phyloP scores from a whole-genome alignment of 2,888 invertebrate species.

The Microctonus hyperodae region DNA sequence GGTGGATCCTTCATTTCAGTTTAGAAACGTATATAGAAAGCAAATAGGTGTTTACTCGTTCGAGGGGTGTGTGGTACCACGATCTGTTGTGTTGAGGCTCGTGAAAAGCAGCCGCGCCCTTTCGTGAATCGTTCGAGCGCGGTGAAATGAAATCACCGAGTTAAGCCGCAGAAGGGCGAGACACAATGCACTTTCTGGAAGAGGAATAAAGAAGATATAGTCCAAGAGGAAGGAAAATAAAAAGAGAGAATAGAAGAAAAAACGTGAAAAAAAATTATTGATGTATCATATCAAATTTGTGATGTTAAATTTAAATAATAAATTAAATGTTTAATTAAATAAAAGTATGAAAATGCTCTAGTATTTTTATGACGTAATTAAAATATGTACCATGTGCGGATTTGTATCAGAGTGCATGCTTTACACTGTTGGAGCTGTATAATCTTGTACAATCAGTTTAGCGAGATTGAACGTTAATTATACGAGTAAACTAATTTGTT shows the following conservation, averaged over 20 bases:
- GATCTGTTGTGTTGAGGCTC: conserved; percentile 22
- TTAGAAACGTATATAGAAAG: conserved; percentile 22
- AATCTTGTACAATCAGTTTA: conserved; percentile 45
- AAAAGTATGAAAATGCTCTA: not conserved
- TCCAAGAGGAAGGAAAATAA: not conserved
- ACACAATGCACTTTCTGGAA: conserved; percentile 37
- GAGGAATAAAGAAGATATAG: conserved; percentile 5
- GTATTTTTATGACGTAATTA: conserved; percentile 7
- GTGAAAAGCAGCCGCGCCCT: conserved; percentile 31
- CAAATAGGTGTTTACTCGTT: conserved; percentile 37
- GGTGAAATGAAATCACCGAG: conserved; percentile 43
- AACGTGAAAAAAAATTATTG: not conserved
- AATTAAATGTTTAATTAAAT: not conserved
- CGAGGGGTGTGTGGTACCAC: conserved; percentile 15
- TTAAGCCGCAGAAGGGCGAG: conserved; percentile 40
- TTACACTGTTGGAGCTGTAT: conserved; percentile 52
- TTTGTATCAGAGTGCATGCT: conserved; percentile 45
- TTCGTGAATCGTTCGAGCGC: conserved; percentile 41
- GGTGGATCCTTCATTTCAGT: conserved; percentile 13
- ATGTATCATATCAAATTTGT: not conserved
- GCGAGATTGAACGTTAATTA: not conserved
- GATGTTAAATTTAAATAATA: not conserved
- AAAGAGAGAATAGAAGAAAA: not conserved
- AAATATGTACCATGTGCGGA: not conserved
- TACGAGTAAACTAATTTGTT: not conserved